Evolutionary conservation across 2,797 vertebrate genomes (phyloP), one percentile per base, ranked within the genome.

Genomic region (Spatula versicolor): DNA sequence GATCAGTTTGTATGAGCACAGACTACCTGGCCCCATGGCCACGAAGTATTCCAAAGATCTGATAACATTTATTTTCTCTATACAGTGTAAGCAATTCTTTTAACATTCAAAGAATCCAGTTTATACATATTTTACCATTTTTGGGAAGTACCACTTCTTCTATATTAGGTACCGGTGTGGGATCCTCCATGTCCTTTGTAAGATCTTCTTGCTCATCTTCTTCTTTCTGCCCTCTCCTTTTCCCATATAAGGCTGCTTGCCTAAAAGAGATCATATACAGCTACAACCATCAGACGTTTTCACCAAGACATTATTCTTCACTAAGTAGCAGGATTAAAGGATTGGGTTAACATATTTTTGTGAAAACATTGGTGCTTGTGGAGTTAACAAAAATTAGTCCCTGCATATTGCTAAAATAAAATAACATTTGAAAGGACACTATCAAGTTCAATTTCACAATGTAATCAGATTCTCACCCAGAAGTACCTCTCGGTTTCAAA

Each of bases 171-270:
- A 99, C 99, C 4, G 99, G 99, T 1, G 98, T 99, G 21, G 99
- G 99, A 94, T 99, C 99, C 86, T 99, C 99, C 98, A 99, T 98
- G 95, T 99, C 99, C 97, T 99, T 99, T 20, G 98, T 99, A 75
- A 99, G 97, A 91, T 99, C 99, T 94, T 99, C 99, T 92, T 99
- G 99, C 0, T 98, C 98, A 78, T 99, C 99, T 54, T 99, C 99
- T 4, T 99, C 99, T 60, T 98, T 98, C 97, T 99, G 99, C 71
- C 98, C 98, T 63, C 99, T 97, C 28, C 99, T 98, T 52, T 99
- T 99, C 96, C 99, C 99, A 92, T 99, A 99, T 7, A 98, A 96
- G 30, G 98, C 98, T 1, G 98, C 96, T 97, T 99, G 99, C 37
- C 99, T 99, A 60, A 28, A 95, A 97, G 21, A 97, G 6, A 96